Base-by-base conservation (phyloP, 2,888 invertebrate genomes). In the Lacanobia wlatinum region DNA sequence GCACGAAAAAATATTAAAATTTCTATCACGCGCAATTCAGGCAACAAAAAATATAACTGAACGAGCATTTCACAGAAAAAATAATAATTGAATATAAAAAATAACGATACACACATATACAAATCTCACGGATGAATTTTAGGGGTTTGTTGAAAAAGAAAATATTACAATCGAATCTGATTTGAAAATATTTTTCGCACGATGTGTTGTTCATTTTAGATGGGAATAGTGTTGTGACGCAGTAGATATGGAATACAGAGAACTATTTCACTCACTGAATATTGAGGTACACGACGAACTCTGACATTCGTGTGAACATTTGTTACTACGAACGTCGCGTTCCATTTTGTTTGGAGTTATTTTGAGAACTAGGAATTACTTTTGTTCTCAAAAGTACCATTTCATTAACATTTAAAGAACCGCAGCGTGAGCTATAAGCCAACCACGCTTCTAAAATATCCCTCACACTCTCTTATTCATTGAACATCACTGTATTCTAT, bases 1-100 rank as follows among this genome's bases (percentile, higher is more conserved):
- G 73, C 85, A 83, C 83, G 52, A 67, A 78, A 73, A 78, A 69
- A 67, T 78, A 73, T 74, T 72, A 43, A 72, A 70, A 75, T 52
- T 73, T 73, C 61, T 76, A 71, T 77, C 71, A 74, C 67, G 61
- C 60, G 62, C 66, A 72, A 77, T 65, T 73, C 68, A 58, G 56
- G 46, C 60, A 67, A 64, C 52, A 64, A 48, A 73, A 68, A 66
- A 75, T 65, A 67, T 48, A 61, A 85, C 74, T 76, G 34, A 70
- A 77, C 21, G 58, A 67, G 80, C 85, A 85, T 80, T 74, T 76
- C 74, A 72, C 60, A 68, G 65, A 73, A 72, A 28, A 28, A 28
- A 28, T 28, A 28, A 28, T 3, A 28, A 80, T 83, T 80, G 66
- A 76, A 82, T 74, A 64, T 56, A 76, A 69, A 80, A 73, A 71